Percentiles rank a stretch among this genome's conserved stretches.
These are phyloP conservation scores for Rhynchotus rufescens DNA, from an alignment of 2,797 vertebrate genomes.

Conservation along the genomic window DNA sequence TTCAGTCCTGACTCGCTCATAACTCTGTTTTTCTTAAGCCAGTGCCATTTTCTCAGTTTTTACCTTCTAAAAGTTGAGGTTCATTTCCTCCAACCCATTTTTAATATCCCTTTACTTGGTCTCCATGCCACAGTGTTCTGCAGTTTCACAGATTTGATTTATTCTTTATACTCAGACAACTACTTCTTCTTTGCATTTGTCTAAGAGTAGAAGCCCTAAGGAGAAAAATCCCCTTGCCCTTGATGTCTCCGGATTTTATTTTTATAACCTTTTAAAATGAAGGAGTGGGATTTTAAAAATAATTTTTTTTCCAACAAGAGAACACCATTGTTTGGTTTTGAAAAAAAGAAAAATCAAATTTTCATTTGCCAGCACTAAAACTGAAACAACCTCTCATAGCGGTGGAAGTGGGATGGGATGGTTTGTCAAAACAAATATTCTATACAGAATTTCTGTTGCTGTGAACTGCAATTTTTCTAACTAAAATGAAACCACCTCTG, in stretches of 20 bases:
- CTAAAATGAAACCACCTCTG: background rate
- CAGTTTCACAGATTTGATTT: background rate
- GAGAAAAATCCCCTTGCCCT: background rate
- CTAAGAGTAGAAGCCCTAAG: background rate
- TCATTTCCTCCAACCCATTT: background rate
- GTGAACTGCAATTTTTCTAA: background rate
- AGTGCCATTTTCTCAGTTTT: background rate
- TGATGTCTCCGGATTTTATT: background rate
- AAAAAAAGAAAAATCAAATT: background rate
- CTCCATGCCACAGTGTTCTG: background rate
- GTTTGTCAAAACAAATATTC: background rate
- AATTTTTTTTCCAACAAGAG: background rate
- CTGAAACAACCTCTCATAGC: background rate
- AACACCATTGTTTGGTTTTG: background rate
- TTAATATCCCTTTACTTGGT: accelerated
- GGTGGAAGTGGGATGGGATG: background rate
- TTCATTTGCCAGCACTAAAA: background rate
- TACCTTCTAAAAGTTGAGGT: background rate
- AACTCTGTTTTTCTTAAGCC: background rate
- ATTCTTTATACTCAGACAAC: background rate
- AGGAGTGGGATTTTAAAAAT: background rate
- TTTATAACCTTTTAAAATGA: background rate
- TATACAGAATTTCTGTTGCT: background rate
- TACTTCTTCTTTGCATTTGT: background rate
- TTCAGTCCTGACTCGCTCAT: background rate